phyloP scores from a whole-genome alignment of 2,888 invertebrate species.

The Cantharis lateralis region DNA sequence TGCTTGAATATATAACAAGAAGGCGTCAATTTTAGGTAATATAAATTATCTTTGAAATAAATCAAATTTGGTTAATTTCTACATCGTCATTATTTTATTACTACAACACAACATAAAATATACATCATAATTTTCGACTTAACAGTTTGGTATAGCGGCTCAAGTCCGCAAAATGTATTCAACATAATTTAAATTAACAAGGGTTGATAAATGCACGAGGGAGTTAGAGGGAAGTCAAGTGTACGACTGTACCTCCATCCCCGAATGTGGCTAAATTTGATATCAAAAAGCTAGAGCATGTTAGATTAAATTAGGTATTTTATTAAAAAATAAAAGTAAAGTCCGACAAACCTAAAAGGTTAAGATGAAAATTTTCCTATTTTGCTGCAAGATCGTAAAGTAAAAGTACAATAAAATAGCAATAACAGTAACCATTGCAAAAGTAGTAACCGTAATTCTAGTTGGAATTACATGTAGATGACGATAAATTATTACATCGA shows the following conservation, averaged over 20 bases:
- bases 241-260: not conserved
- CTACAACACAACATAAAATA: not conserved
- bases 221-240: not conserved
- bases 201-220: not conserved
- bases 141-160: not conserved
- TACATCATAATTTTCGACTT: not conserved
- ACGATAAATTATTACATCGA: not conserved
- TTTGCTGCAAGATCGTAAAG: not conserved
- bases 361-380: not conserved
- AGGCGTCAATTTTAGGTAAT: not conserved
- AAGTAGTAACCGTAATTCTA: not conserved
- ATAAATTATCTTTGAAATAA: not conserved
- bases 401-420: not conserved
- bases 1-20: not conserved
- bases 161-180: not conserved
- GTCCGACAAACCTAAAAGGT: not conserved
- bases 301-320: not conserved
- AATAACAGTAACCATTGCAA: not conserved
- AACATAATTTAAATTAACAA: not conserved
- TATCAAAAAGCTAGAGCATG: not conserved
- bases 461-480: not conserved
- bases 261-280: not conserved
- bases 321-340: not conserved
- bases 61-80: not conserved
- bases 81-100: not conserved